Percentiles rank a stretch among this genome's conserved stretches.
Evolutionary conservation across 1,140 invertebrate genomes (phyloP).

Genomic region (Magallana ariakensis): DNA sequence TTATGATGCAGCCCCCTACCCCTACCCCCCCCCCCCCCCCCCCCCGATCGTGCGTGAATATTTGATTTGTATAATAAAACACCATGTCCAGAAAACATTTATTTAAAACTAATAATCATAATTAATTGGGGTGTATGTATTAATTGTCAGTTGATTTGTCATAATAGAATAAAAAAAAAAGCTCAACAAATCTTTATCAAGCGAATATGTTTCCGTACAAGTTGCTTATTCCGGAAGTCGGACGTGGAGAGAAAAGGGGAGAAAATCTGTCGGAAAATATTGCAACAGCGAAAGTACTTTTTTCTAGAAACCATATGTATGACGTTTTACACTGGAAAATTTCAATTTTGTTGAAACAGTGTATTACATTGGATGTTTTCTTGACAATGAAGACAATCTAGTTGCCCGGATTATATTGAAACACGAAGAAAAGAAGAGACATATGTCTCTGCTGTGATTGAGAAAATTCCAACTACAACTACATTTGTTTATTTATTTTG

Average conservation of each 20-base stretch:
- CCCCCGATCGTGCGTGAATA: too few relatives aligned
- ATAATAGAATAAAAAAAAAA: too few relatives aligned
- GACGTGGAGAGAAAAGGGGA: conserved; percentile 9
- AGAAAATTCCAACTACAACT: conserved; percentile 2
- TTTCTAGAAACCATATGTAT: neutral
- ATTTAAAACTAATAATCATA: too few relatives aligned
- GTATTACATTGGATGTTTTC: neutral
- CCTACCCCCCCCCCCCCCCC: too few relatives aligned
- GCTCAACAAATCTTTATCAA: conserved; percentile 53
- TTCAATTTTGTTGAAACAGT: neutral
- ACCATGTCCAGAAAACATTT: too few relatives aligned
- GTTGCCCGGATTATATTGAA: neutral
- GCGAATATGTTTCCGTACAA: neutral
- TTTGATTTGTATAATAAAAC: too few relatives aligned
- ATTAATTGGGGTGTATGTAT: too few relatives aligned
- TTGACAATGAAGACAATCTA: conserved; percentile 1
- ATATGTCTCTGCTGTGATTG: neutral
- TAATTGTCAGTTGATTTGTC: too few relatives aligned
- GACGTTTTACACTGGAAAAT: neutral
- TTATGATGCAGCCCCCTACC: too few relatives aligned
- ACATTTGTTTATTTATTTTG: neutral
- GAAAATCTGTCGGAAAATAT: neutral
- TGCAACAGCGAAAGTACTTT: neutral
- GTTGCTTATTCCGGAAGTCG: conserved; percentile 4
- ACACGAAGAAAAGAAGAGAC: neutral